These are phyloP conservation scores for Geococcyx californianus DNA, from an alignment of 2,113 vertebrate genomes.

Conservation along the genomic window DNA sequence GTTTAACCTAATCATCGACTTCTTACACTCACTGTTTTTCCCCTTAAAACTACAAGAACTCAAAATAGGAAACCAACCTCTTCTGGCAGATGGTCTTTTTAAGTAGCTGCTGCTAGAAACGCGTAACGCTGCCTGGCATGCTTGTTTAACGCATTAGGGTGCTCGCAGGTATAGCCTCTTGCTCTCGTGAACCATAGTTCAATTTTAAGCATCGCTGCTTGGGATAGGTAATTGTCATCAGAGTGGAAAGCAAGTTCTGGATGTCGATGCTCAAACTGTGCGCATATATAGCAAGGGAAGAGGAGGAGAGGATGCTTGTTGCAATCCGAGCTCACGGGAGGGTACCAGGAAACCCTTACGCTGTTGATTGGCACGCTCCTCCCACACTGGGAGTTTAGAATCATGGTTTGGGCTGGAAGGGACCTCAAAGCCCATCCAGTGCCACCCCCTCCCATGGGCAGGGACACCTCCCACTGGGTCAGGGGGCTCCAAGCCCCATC, in stretches of 20 bases:
- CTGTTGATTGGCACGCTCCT: slow-evolving; percentile 39
- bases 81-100: slow-evolving; percentile 70
- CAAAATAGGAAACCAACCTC: slow-evolving; percentile 52
- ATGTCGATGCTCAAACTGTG: slow-evolving; percentile 29
- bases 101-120: slow-evolving; percentile 57
- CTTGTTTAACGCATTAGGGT: slow-evolving; percentile 76
- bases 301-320: slow-evolving; percentile 19
- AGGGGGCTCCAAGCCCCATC: too few relatives aligned
- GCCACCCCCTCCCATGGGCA: too few relatives aligned
- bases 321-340: slow-evolving; percentile 52
- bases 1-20: slow-evolving; percentile 17
- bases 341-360: slow-evolving; percentile 47
- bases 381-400: background rate
- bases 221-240: slow-evolving; percentile 70
- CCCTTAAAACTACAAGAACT: slow-evolving; percentile 57
- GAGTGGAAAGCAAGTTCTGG: slow-evolving; percentile 51
- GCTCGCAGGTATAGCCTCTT: slow-evolving; percentile 70
- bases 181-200: slow-evolving; percentile 74
- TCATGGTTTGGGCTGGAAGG: too few relatives aligned
- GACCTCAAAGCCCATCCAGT: too few relatives aligned
- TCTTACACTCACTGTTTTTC: slow-evolving; percentile 50
- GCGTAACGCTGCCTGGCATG: slow-evolving; percentile 55
- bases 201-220: slow-evolving; percentile 78
- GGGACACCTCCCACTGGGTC: too few relatives aligned
- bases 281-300: background rate